Percentiles rank a stretch among this genome's conserved stretches.
Evolutionary conservation across 2,113 vertebrate species (phyloP).

Genomic region (Copsychus sechellarum): DNA sequence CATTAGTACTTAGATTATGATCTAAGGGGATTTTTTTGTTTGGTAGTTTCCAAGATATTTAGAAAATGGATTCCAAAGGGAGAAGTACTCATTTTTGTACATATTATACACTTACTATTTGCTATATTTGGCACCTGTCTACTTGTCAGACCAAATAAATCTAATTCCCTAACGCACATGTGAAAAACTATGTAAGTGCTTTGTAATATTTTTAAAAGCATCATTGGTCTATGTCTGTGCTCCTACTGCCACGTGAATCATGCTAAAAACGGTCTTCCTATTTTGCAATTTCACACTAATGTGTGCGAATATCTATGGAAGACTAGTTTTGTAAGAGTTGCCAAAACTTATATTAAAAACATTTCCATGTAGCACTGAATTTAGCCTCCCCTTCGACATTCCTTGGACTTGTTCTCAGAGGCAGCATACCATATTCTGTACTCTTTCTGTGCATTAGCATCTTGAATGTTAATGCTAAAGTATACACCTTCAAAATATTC

Average conservation of each 20-base stretch:
- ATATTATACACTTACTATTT: background rate
- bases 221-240: slow-evolving; percentile 14
- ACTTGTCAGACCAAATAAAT: slow-evolving; percentile 34
- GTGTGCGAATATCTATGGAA: background rate
- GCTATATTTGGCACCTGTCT: slow-evolving; percentile 19
- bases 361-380: background rate
- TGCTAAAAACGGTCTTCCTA: background rate
- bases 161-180: background rate
- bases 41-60: background rate
- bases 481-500: background rate
- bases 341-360: background rate
- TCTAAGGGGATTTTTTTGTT: background rate
- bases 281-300: background rate
- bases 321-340: background rate
- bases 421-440: background rate
- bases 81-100: background rate
- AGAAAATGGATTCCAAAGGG: background rate
- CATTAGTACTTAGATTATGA: background rate
- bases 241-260: background rate
- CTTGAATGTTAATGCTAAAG: background rate
- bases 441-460: background rate
- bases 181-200: slow-evolving; percentile 29
- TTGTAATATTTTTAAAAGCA: slow-evolving; percentile 49
- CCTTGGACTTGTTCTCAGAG: background rate
- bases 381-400: background rate